These are phyloP conservation scores for Mamestra configurata DNA, from an alignment of 1,140 invertebrate species.

Conservation along the genomic window DNA sequence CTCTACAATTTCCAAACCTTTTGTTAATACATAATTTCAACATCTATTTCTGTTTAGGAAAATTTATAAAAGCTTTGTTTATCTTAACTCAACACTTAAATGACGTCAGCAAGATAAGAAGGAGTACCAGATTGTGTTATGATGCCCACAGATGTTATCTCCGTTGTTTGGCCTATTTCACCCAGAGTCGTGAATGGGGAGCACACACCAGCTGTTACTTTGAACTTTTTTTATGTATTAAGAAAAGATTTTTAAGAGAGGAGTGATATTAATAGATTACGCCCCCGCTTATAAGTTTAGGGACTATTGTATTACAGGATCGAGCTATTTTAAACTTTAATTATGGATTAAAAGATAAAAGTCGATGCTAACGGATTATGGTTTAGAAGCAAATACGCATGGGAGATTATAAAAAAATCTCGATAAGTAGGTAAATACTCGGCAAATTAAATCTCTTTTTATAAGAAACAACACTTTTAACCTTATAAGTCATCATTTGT, in stretches of 20 bases:
- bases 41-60: neutral
- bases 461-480: too few relatives aligned
- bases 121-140: neutral
- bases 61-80: constrained; percentile 7
- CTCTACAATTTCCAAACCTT: neutral
- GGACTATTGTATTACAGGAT: neutral
- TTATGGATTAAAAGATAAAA: neutral
- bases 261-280: neutral
- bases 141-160: constrained; percentile 17
- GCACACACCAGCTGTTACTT: neutral
- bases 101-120: constrained; percentile 1
- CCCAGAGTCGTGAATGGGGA: neutral
- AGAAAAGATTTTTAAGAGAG: neutral
- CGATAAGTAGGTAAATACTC: too few relatives aligned
- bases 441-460: too few relatives aligned
- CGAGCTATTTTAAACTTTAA: neutral
- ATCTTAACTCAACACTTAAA: neutral
- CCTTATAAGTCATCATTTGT: neutral
- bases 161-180: constrained; percentile 8
- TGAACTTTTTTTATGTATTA: neutral
- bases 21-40: neutral
- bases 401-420: too few relatives aligned
- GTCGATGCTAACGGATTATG: too few relatives aligned
- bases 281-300: neutral
- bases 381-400: too few relatives aligned